phyloP scores from a whole-genome alignment of 2,888 invertebrate species.

The Xestia ashworthii region DNA sequence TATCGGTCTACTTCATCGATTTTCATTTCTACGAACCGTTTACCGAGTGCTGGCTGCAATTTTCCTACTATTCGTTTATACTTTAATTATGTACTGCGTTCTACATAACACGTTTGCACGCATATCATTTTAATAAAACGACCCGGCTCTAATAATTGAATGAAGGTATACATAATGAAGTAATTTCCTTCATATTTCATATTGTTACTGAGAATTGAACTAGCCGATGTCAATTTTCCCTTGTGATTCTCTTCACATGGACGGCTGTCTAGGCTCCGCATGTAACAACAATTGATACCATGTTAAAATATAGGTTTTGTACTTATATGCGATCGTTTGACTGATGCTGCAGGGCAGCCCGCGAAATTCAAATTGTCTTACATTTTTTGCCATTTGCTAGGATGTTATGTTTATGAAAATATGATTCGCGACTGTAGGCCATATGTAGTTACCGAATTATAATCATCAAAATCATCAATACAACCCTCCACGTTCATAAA shows the following conservation, averaged over 20 bases:
- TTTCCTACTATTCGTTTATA: constrained; percentile 28
- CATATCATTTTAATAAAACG: constrained; percentile 26
- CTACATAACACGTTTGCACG: constrained; percentile 39
- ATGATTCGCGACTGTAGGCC: no score
- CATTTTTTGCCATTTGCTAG: no score
- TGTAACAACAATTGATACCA: neutral
- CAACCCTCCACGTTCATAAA: no score
- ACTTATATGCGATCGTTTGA: neutral
- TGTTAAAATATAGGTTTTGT: neutral
- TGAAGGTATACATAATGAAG: constrained; percentile 13
- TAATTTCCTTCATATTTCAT: constrained; percentile 18
- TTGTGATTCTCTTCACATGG: constrained; percentile 36
- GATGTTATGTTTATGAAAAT: no score
- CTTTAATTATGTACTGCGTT: constrained; percentile 38
- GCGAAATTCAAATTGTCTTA: no score
- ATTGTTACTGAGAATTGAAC: neutral
- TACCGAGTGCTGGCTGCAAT: constrained; percentile 31
- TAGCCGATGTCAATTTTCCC: constrained; percentile 40
- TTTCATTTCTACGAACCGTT: constrained; percentile 55
- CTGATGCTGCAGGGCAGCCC: no score
- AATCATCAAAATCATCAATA: no score
- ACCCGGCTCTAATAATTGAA: neutral
- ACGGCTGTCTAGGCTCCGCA: no score
- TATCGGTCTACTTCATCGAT: constrained; percentile 37
- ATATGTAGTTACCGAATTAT: no score